Conservation (phyloP, 2,797 vertebrate species). For the Semaprochilodus insignis region DNA sequence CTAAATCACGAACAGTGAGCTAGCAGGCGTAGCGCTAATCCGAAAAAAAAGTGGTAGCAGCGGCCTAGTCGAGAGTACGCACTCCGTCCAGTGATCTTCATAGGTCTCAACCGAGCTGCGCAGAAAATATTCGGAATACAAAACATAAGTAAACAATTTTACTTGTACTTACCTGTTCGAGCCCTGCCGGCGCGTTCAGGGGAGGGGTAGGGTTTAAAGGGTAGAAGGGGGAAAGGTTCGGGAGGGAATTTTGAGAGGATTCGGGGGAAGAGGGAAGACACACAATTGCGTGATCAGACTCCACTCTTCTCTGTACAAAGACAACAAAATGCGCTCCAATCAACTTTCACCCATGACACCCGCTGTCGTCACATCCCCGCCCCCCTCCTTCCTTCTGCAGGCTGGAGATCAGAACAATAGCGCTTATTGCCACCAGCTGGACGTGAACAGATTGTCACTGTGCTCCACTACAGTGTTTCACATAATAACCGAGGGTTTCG, state of each 20-base stretch:
- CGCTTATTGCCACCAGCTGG: slow-evolving; percentile 9
- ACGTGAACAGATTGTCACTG: not conserved
- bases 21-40: not conserved
- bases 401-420: not conserved
- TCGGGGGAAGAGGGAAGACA: slow-evolving; percentile 86
- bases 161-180: slow-evolving; percentile 72
- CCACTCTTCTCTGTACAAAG: slow-evolving; percentile 82
- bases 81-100: slow-evolving; percentile 38
- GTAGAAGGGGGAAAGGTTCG: slow-evolving; percentile 83
- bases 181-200: slow-evolving; percentile 71
- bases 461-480: not conserved
- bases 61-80: slow-evolving; percentile 70
- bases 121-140: slow-evolving; percentile 59
- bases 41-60: slow-evolving; percentile 29
- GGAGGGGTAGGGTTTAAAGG: slow-evolving; percentile 82
- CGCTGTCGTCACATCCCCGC: slow-evolving; percentile 46
- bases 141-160: slow-evolving; percentile 30
- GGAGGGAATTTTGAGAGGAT: slow-evolving; percentile 84
- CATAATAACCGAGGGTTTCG: no score
- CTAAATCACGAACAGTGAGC: not conserved
- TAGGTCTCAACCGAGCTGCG: slow-evolving; percentile 51
- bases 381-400: slow-evolving; percentile 50
- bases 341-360: slow-evolving; percentile 77
- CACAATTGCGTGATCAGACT: slow-evolving; percentile 77
- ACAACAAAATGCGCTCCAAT: slow-evolving; percentile 72